Evolutionary conservation across 2,888 invertebrate genomes (phyloP).

Genomic region (Leptinotarsa haldemani): DNA sequence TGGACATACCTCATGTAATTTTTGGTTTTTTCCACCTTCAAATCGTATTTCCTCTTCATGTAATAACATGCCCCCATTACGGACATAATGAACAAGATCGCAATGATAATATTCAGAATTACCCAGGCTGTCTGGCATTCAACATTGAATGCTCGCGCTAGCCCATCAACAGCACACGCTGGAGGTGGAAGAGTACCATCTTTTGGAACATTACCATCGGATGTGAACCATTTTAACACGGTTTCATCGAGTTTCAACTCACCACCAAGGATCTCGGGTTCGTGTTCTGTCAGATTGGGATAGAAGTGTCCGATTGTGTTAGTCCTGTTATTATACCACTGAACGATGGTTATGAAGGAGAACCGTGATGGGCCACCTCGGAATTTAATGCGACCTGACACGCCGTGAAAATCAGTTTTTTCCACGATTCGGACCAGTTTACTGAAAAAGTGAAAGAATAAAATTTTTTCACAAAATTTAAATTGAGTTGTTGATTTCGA

Average conservation of each 20-base stretch:
- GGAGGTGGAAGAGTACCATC: slow-evolving; percentile 74
- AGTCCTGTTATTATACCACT: slow-evolving; percentile 69
- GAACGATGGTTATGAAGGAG: slow-evolving; percentile 72
- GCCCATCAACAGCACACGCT: slow-evolving; percentile 75
- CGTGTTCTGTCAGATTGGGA: slow-evolving; percentile 68
- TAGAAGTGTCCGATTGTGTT: slow-evolving; percentile 70
- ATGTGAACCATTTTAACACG: slow-evolving; percentile 74
- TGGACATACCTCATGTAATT: slow-evolving; percentile 74
- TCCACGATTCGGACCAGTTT: slow-evolving; percentile 73
- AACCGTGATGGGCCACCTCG: slow-evolving; percentile 76
- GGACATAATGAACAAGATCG: slow-evolving; percentile 70
- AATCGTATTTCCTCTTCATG: slow-evolving; percentile 77
- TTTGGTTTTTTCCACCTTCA: slow-evolving; percentile 74
- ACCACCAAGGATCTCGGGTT: slow-evolving; percentile 68
- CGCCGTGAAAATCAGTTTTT: slow-evolving; percentile 77
- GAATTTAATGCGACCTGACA: slow-evolving; percentile 80
- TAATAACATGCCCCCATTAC: slow-evolving; percentile 67
- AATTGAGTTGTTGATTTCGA: not conserved
- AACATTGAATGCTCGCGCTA: slow-evolving; percentile 76
- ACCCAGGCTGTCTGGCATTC: slow-evolving; percentile 81
- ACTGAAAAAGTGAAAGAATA: slow-evolving; percentile 59
- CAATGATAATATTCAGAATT: slow-evolving; percentile 72
- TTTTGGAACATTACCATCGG: slow-evolving; percentile 71
- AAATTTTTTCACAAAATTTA: too few species aligned
- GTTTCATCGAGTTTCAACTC: slow-evolving; percentile 68